phyloP scores from a whole-genome alignment of 2,888 invertebrate genomes.

The Xestia sexstrigata region DNA sequence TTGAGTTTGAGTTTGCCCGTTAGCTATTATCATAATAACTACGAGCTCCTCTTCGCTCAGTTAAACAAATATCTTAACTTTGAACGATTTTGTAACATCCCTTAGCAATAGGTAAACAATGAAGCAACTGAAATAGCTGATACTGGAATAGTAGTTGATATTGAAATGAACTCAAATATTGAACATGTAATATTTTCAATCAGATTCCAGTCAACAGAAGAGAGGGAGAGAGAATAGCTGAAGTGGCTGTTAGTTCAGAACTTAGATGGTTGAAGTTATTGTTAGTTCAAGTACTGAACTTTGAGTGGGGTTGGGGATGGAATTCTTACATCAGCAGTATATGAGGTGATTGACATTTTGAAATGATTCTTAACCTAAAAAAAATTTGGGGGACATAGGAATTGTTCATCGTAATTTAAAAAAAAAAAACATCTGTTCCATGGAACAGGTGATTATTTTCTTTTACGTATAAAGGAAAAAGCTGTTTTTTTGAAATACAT shows the following conservation, averaged over 20 bases:
- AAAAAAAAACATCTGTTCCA: no score
- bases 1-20: no score
- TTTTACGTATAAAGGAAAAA: no score
- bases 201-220: conserved; percentile 3
- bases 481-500: no score
- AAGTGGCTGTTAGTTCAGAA: conserved; percentile 20
- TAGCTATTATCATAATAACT: neutral
- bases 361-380: no score
- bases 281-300: conserved; percentile 20
- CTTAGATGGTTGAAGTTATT: conserved; percentile 7
- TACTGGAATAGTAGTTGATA: neutral
- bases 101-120: neutral
- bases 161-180: conserved; percentile 12
- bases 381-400: no score
- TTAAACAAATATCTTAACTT: no score
- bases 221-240: conserved; percentile 1
- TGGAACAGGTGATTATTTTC: no score
- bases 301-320: neutral
- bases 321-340: neutral
- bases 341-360: no score
- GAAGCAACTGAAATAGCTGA: neutral
- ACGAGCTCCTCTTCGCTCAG: neutral
- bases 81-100: neutral
- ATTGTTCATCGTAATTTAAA: no score
- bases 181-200: conserved; percentile 20